phyloP scores from a whole-genome alignment of 2,113 vertebrate species.

The Cephalopterus ornatus region DNA sequence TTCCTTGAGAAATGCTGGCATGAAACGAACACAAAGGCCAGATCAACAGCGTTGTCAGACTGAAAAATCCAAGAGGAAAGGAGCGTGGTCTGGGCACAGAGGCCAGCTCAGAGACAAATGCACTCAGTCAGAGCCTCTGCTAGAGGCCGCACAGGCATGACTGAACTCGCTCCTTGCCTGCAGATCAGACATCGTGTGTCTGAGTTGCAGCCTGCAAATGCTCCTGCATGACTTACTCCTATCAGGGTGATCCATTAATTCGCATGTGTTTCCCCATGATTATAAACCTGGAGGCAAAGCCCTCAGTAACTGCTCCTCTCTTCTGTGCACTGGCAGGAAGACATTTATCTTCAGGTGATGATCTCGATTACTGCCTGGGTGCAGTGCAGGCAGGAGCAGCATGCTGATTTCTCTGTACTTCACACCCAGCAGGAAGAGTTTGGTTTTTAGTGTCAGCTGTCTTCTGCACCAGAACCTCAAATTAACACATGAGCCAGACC shows the following conservation, averaged over 20 bases:
- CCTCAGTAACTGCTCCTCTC: background rate
- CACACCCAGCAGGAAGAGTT: background rate
- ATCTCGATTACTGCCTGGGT: constrained; percentile 2
- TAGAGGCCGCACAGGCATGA: fast-evolving
- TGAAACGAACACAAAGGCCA: background rate
- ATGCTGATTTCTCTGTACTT: constrained; percentile 6
- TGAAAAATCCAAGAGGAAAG: background rate
- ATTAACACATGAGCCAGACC: background rate
- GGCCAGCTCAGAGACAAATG: background rate
- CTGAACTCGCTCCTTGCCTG: background rate
- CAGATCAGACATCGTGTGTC: fast-evolving
- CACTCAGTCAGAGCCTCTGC: background rate
- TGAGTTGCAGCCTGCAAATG: background rate
- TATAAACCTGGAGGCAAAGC: background rate
- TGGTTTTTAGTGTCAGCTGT: background rate
- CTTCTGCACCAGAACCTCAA: background rate
- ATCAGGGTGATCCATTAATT: background rate
- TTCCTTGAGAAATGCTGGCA: background rate
- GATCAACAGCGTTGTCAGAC: background rate
- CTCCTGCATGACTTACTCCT: background rate
- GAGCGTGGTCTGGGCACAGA: background rate
- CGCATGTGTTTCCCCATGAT: background rate
- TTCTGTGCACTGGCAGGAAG: background rate
- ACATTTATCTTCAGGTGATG: constrained; percentile 37
- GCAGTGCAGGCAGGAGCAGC: background rate